Base-by-base conservation (phyloP, 1,140 invertebrate genomes). In the Sitophilus oryzae region DNA sequence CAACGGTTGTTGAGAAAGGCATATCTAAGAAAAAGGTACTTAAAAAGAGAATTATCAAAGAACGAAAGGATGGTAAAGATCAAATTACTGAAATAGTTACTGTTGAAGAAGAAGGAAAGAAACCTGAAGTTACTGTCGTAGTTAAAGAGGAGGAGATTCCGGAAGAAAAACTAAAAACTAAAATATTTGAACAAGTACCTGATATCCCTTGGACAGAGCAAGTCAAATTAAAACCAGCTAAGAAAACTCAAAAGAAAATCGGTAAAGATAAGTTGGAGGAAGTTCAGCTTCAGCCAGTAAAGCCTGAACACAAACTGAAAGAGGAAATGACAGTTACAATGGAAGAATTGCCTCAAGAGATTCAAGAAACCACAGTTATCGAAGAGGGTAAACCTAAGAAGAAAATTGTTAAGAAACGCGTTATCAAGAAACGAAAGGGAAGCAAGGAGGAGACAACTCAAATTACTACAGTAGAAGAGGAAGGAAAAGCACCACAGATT, bases 191-290 rank as follows among this genome's bases (percentile, higher is more conserved):
- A n/a, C n/a, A n/a, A n/a, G n/a, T n/a, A n/a, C n/a, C n/a, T 21
- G 73, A 75, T 14, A 63, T 74, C 25, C 68, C 68, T n/a, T 76
- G 75, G 74, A 74, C 67, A 8, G 66, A 76, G 62, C 67, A 67
- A 58, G 63, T 75, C 14, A 63, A 60, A n/a, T 38, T 77, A 8
- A 77, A 74, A 55, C 70, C 67, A 58, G 62, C 70, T 1, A 64
- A 64, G 57, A 65, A 65, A 22, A 57, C 70, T 43, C 64, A 44
- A 15, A 74, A 74, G 59, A 10, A 68, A 56, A 56, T 69, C 23
- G 59, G 58, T 0, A 76, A n/a, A n/a, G n/a, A n/a, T n/a, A n/a
- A n/a, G n/a, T n/a, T n/a, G n/a, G n/a, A n/a, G n/a, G n/a, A n/a
- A n/a, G n/a, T n/a, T n/a, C n/a, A n/a, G n/a, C n/a, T n/a, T n/a